Base-by-base conservation (phyloP, 2,113 vertebrate genomes). In the Jacana jacana region DNA sequence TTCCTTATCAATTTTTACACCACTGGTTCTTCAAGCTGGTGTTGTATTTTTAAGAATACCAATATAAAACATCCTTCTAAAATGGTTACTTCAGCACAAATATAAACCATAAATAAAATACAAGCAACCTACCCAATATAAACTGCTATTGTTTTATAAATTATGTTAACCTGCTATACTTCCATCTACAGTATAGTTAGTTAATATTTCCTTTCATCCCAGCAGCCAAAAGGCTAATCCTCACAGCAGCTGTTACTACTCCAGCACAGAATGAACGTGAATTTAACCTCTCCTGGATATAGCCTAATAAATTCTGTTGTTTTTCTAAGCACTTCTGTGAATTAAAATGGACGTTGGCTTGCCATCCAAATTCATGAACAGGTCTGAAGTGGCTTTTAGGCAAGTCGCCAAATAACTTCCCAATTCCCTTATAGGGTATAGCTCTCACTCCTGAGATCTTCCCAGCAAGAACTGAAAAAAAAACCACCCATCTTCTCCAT, bases 181-280 rank as follows among this genome's bases (percentile, higher is more conserved):
- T 91, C 82, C 42, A 94, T 85, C 83, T 94, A 69, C 33, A 69
- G 17, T 66, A 70, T 31, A 71, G 68, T 72, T 86, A 88, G 69
- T 69, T 90, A 78, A 70, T 93, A 97, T 93, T 96, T 88, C 78
- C 83, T 93, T 97, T 97, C 94, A 77, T 90, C 88, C 86, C 60
- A 85, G 39, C 72, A 86, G 86, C 84, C 94, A 95, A 95, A 95
- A 97, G 89, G 90, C 94, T 97, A 97, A 97, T 97, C 94, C 91
- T 97, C 89, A 61, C 64, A 95, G 91, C 97, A 97, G 97, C 97
- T 97, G 96, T 97, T 97, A 95, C 94, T 92, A 94, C 96, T 97
- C 96, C 87, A 95, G 70, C 57, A 86, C 66, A 86, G 79, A 96
- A 94, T 85, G 89, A 96, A 85, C 75, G 96, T 94, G 94, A 97